Evolutionary conservation across 2,113 vertebrate genomes (phyloP).

Genomic region (Mirounga angustirostris): DNA sequence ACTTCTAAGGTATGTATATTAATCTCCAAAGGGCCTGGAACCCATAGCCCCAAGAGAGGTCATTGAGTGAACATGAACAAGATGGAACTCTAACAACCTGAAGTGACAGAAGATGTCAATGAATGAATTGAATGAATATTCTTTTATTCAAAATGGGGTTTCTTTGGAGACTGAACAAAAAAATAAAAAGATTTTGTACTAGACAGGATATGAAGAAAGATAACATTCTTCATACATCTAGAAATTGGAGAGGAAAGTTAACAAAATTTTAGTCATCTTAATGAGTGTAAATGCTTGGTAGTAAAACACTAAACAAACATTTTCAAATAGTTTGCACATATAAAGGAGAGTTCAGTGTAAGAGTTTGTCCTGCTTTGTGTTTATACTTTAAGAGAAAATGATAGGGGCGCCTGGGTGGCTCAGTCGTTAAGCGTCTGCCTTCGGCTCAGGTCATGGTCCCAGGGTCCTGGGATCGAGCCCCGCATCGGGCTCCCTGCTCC

Average conservation of each 20-base stretch:
- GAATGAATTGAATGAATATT: neutral
- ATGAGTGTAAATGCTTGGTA: neutral
- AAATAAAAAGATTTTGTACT: neutral
- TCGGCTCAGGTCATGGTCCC: no score
- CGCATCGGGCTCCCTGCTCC: no score
- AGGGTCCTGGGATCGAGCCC: no score
- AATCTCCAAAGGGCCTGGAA: neutral
- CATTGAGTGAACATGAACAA: neutral
- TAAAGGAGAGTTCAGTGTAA: neutral
- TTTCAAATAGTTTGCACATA: neutral
- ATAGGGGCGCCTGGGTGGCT: neutral
- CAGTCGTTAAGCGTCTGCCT: no score
- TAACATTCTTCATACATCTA: neutral
- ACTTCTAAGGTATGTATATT: neutral
- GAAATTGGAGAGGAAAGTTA: neutral
- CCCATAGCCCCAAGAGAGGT: neutral
- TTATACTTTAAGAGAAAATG: neutral
- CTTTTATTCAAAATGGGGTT: neutral
- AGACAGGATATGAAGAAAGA: neutral
- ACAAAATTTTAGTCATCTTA: neutral
- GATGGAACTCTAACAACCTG: neutral
- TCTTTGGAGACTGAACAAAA: neutral
- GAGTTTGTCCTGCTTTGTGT: neutral
- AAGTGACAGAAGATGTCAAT: neutral
- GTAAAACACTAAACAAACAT: neutral